Evolutionary conservation across 2,888 invertebrate species (phyloP).

Genomic region (Athripsodes cinereus): DNA sequence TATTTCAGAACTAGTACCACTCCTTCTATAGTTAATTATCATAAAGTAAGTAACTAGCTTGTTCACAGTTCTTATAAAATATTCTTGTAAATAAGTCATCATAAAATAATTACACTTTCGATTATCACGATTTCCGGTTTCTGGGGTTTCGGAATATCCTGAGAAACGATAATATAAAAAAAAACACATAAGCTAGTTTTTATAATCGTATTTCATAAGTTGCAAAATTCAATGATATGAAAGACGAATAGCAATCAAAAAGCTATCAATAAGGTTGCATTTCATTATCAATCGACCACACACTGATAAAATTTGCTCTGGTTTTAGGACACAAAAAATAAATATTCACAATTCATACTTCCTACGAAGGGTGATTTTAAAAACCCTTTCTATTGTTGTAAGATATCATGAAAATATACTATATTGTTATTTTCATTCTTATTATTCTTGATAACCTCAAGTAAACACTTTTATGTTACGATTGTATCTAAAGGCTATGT

Average conservation of each 20-base stretch:
- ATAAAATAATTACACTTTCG: no score
- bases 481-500: background rate
- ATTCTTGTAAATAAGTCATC: no score
- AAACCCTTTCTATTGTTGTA: conserved; percentile 10
- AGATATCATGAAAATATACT: background rate
- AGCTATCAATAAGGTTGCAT: background rate
- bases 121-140: background rate
- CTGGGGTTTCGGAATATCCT: background rate
- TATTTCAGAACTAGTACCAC: background rate
- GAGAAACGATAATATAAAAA: no score
- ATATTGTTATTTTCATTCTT: no score
- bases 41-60: no score
- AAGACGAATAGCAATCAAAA: background rate
- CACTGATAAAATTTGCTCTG: background rate
- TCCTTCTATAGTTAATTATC: no score
- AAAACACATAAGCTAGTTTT: no score
- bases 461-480: conserved; percentile 2
- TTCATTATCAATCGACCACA: background rate
- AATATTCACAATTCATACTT: background rate
- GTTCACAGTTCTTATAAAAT: no score
- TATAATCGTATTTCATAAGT: no score
- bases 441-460: background rate
- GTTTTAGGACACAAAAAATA: background rate
- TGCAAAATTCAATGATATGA: no score
- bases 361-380: conserved; percentile 1